phyloP scores from a whole-genome alignment of 2,113 vertebrate genomes.

The Acinonyx jubatus region DNA sequence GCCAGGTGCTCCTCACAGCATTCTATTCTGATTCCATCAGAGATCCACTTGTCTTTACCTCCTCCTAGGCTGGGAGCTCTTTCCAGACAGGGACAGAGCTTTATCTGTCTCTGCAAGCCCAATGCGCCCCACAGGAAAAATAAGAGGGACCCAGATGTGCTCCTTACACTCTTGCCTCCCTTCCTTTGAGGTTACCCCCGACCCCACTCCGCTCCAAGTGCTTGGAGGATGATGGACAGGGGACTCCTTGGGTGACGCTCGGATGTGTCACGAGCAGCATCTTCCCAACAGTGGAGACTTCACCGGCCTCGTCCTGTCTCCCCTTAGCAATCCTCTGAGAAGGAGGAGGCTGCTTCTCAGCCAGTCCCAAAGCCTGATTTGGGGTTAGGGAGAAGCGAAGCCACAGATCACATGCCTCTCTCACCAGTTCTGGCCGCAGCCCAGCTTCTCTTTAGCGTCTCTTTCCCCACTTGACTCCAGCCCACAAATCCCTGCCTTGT shows the following conservation, averaged over 20 bases:
- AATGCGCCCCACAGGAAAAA: neutral
- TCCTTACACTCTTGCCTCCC: neutral
- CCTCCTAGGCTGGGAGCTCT: neutral
- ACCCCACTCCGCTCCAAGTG: neutral
- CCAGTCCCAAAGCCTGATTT: neutral
- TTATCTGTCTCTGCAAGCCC: neutral
- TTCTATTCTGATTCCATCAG: neutral
- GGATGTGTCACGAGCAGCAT: neutral
- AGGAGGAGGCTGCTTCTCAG: neutral
- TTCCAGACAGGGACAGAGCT: neutral
- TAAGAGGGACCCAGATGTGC: neutral
- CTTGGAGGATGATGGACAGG: constrained; percentile 43
- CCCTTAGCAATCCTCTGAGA: neutral
- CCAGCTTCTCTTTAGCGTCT: constrained; percentile 44
- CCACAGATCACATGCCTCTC: neutral
- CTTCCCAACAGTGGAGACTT: neutral
- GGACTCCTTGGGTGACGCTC: constrained; percentile 54
- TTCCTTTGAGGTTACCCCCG: neutral
- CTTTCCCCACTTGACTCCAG: neutral
- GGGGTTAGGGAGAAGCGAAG: neutral
- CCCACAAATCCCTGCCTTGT: neutral
- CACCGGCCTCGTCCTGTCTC: neutral
- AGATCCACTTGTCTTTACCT: neutral
- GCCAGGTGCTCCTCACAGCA: neutral
- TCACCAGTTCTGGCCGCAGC: constrained; percentile 37